Percentiles rank a stretch among this genome's conserved stretches.
These are phyloP conservation scores for Cephalopholis sonnerati DNA, from an alignment of 2,113 vertebrate genomes.

Conservation along the genomic window DNA sequence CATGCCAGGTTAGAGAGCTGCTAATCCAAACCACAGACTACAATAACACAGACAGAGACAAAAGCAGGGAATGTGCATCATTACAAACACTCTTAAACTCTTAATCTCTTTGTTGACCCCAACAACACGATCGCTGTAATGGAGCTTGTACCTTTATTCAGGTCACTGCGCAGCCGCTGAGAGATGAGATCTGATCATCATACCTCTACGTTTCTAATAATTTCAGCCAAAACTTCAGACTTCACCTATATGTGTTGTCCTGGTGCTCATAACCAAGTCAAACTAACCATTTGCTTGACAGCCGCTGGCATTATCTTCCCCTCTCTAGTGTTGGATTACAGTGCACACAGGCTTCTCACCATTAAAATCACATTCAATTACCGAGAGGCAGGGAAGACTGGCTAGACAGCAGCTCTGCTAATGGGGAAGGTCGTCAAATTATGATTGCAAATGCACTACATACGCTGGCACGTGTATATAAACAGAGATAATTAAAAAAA, in stretches of 20 bases:
- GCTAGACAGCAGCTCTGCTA: constrained; percentile 69
- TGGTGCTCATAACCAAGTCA: constrained; percentile 18
- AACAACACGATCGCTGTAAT: constrained; percentile 48
- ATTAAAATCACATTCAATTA: constrained; percentile 84
- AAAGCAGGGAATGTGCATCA: constrained; percentile 76
- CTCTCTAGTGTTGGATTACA: constrained; percentile 77
- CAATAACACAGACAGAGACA: constrained; percentile 74
- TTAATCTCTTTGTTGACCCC: constrained; percentile 72
- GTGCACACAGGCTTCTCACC: constrained; percentile 60
- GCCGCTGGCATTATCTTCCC: constrained; percentile 50
- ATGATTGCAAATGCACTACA: constrained; percentile 66
- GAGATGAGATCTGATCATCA: constrained; percentile 2
- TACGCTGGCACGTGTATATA: constrained; percentile 42
- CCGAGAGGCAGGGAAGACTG: constrained; percentile 62
- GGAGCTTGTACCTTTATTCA: constrained; percentile 25
- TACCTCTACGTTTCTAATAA: not conserved
- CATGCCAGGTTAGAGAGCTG: constrained; percentile 69
- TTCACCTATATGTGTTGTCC: not conserved
- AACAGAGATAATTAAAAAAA: constrained; percentile 43
- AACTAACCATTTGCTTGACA: constrained; percentile 41
- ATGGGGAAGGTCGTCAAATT: constrained; percentile 67
- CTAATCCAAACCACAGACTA: constrained; percentile 78
- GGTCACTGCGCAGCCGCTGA: not conserved
- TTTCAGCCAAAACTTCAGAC: not conserved
- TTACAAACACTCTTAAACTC: constrained; percentile 75